Base-by-base conservation (phyloP, 2,797 vertebrate genomes). In the Coregonus ussuriensis region DNA sequence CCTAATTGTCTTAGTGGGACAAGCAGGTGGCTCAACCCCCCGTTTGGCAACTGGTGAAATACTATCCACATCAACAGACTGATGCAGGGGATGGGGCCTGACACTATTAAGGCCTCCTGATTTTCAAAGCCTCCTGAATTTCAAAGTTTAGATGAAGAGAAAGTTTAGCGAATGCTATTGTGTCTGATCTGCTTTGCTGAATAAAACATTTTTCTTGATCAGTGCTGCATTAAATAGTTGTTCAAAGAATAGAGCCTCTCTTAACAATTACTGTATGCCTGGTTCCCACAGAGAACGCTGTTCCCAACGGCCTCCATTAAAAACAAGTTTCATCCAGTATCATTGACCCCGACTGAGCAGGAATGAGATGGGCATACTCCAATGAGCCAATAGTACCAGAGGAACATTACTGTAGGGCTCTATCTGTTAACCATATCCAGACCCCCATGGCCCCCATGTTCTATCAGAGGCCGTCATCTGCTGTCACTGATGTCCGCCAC, bases 1-100 rank as follows among this genome's bases (percentile, higher is more conserved):
- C 84, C 86, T 87, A 90, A 91, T 89, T 92, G 87, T 92, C 83
- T 88, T 86, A 83, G 83, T 84, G 79, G 84, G 83, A 82, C 74
- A 83, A 84, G 88, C 90, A 92, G 90, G 91, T 91, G 90, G 88
- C 86, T 87, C 75, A 76, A 87, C 89, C 79, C 79, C 81, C 83
- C 81, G 81, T 85, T 88, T 88, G 87, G 89, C 86, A 90, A 90
- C 80, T 87, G 79, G 73, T 87, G 6, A 81, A 75, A 72, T 37
- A n/a, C 68, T 35, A 78, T 41, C 59, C 74, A 51, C 75, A 85
- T 85, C 71, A 78, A 80, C 78, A 84, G 37, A 54, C 72, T 85
- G 37, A 41, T 6, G 37, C 37, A 6, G 70, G 87, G 25, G 21
- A n/a, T 54, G 29, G 29, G 85, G 81, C 82, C 74, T 67, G 72